These are phyloP conservation scores for Gerris buenoi DNA, from an alignment of 1,140 invertebrate genomes.

Conservation along the genomic window DNA sequence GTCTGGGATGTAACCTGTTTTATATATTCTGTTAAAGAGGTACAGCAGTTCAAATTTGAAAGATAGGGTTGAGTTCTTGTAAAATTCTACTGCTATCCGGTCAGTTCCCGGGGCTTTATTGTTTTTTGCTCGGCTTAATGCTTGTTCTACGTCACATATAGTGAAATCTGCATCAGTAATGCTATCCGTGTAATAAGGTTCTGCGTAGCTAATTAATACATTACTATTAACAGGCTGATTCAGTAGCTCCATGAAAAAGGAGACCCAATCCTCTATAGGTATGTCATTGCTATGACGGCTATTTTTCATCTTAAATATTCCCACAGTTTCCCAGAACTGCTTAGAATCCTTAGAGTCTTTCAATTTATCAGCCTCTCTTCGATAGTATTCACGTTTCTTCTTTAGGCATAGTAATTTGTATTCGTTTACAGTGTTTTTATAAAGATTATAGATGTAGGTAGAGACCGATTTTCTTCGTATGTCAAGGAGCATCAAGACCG, in stretches of 20 bases:
- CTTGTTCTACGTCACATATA: not conserved
- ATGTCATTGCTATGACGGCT: not conserved
- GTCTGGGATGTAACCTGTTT: not conserved
- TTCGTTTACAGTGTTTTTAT: not conserved
- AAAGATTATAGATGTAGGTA: not conserved
- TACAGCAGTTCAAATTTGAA: not conserved
- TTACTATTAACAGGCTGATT: not conserved
- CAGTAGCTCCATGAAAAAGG: not conserved
- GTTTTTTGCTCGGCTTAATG: not conserved
- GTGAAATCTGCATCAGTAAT: not conserved
- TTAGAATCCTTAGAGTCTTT: not conserved
- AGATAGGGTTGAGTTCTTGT: not conserved
- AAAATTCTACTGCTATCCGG: not conserved
- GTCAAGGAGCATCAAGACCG: not conserved
- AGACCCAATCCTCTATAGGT: not conserved
- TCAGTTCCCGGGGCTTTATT: not conserved
- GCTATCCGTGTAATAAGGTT: not conserved
- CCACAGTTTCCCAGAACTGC: not conserved
- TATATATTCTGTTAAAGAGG: not conserved
- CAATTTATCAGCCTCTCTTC: not conserved
- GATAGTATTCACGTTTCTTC: not conserved
- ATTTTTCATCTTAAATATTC: not conserved
- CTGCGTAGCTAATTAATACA: not conserved
- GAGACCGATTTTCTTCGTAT: not conserved
- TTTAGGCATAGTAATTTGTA: not conserved